Conservation (phyloP, 2,797 vertebrate species). For the Apodemus agrarius region DNA sequence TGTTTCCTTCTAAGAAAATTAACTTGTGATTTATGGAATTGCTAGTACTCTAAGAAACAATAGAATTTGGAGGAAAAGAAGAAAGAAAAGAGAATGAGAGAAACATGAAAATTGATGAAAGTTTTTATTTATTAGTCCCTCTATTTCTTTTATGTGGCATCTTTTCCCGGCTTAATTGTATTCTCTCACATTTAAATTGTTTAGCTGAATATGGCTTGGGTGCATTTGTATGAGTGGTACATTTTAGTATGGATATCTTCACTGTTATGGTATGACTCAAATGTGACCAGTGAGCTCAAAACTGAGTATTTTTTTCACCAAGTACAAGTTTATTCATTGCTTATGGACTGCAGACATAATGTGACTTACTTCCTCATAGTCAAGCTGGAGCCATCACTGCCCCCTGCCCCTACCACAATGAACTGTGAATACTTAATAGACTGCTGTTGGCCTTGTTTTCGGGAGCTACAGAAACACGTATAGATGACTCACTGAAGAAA, state of each 20-base stretch:
- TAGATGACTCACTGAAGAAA: not conserved
- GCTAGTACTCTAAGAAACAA: not conserved
- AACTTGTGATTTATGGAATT: not conserved
- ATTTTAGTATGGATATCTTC: not conserved
- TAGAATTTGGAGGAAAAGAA: not conserved
- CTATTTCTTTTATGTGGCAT: not conserved
- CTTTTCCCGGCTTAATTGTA: not conserved
- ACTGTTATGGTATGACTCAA: not conserved
- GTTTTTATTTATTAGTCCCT: no score
- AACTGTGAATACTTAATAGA: not conserved
- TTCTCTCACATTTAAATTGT: not conserved
- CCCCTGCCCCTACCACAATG: no score
- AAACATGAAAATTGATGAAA: not conserved
- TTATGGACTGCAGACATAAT: no score
- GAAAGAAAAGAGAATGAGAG: not conserved
- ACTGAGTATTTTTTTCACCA: no score
- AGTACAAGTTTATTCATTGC: no score
- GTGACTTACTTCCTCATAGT: no score
- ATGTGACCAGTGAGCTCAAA: not conserved
- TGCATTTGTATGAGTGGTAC: not conserved
- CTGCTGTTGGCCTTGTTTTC: not conserved
- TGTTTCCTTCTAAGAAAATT: not conserved
- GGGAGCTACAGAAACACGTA: not conserved
- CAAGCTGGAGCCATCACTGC: no score
- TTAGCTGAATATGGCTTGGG: not conserved